Conservation (phyloP, 2,797 vertebrate species). For the Benthosema pterotum region DNA sequence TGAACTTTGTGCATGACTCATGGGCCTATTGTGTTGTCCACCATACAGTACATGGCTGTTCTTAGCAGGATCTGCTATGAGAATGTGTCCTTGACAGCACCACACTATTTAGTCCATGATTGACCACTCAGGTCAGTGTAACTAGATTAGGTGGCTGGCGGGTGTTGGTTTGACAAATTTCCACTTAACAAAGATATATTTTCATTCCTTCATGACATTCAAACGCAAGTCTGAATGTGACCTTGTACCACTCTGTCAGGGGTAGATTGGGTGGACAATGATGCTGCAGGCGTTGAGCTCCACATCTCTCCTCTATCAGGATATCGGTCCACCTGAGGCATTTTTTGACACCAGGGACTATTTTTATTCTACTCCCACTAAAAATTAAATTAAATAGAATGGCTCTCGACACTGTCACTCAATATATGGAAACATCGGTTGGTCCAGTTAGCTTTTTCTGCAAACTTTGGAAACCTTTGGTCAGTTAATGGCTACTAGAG, state of each 20-base stretch:
- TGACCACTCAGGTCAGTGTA: slow-evolving; percentile 27
- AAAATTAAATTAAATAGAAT: slow-evolving; percentile 14
- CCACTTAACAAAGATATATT: slow-evolving; percentile 17
- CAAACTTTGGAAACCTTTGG: too few species aligned
- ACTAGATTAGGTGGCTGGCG: slow-evolving; percentile 24
- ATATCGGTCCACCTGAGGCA: slow-evolving; percentile 18
- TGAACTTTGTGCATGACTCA: slow-evolving; percentile 22
- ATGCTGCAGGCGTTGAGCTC: slow-evolving; percentile 26
- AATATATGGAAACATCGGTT: too few species aligned
- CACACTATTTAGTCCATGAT: neutral
- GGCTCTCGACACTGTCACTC: too few species aligned
- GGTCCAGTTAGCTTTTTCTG: too few species aligned
- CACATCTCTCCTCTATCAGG: slow-evolving; percentile 24
- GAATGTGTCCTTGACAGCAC: slow-evolving; percentile 10
- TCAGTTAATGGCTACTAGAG: too few species aligned
- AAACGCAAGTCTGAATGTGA: slow-evolving; percentile 29
- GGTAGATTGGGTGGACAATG: slow-evolving; percentile 22
- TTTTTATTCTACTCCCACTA: slow-evolving; percentile 12
- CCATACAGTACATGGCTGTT: slow-evolving; percentile 12
- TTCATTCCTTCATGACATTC: slow-evolving; percentile 33
- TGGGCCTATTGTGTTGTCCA: slow-evolving; percentile 34
- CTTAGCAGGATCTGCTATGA: slow-evolving; percentile 14
- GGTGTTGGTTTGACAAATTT: slow-evolving; percentile 24
- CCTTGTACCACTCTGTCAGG: slow-evolving; percentile 20
- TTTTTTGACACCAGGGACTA: neutral